These are phyloP conservation scores for Paracentrotus lividus DNA, from an alignment of 53 echinoderm and acorn worm species.

Conservation along the genomic window DNA sequence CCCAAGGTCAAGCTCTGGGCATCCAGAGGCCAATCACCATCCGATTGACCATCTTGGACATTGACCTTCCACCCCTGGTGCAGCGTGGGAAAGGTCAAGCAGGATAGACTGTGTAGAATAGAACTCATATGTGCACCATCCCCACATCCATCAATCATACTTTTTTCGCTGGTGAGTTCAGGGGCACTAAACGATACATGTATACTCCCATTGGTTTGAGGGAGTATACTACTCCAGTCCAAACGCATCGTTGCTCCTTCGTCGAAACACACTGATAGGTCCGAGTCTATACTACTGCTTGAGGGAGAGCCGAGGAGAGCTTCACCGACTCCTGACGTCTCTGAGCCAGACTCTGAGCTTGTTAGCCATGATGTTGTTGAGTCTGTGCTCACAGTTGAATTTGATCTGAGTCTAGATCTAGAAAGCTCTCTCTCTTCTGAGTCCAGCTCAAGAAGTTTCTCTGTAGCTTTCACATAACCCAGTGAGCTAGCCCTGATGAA, in stretches of 20 bases:
- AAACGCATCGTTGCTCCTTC: background rate
- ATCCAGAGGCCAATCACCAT: background rate
- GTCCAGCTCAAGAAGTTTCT: constrained; percentile 62
- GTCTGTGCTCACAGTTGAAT: constrained; percentile 28
- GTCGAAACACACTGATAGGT: background rate
- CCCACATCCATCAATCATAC: constrained; percentile 2
- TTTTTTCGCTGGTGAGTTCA: constrained; percentile 7
- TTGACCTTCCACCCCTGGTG: constrained; percentile 4
- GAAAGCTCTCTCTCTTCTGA: background rate
- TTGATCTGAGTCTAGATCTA: constrained; percentile 4
- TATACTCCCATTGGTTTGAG: background rate
- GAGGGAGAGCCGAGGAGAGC: background rate
- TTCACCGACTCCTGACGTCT: background rate
- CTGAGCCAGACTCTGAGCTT: constrained; percentile 14
- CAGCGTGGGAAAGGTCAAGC: constrained; percentile 20
- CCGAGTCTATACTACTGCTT: constrained; percentile 26
- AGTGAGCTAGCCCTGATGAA: constrained; percentile 74
- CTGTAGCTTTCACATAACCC: constrained; percentile 76
- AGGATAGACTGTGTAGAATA: constrained; percentile 61
- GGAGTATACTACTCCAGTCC: background rate
- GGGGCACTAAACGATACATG: constrained; percentile 56
- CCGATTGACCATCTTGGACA: background rate
- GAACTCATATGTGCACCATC: constrained; percentile 12
- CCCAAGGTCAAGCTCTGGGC: background rate
- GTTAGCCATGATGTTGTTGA: background rate